Percentiles rank a stretch among this genome's conserved stretches.
Conservation (phyloP, 2,888 invertebrate genomes). For the Chorisops tibialis region DNA sequence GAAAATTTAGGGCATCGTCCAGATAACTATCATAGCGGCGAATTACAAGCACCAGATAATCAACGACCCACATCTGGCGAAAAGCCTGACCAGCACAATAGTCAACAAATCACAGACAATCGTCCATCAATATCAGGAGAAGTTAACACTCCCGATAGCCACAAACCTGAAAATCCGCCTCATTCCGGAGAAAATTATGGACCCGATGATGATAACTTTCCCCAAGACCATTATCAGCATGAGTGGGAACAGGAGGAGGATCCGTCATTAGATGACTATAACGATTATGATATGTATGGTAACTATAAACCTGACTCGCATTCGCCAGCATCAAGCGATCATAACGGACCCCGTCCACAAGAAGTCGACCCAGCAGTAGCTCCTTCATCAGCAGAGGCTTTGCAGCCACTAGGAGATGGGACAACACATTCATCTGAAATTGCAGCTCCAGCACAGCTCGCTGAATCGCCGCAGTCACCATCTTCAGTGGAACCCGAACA, state of each 20-base stretch:
- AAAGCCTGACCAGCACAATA: not conserved
- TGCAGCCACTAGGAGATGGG: too few species aligned
- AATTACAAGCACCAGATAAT: not conserved
- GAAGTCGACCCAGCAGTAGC: conserved; percentile 7
- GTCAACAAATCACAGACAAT: too few species aligned
- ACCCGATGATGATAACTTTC: too few species aligned
- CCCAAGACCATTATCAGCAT: too few species aligned
- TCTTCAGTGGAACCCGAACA: not conserved
- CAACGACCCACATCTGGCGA: not conserved
- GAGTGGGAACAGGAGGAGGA: too few species aligned
- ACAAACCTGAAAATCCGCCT: too few species aligned
- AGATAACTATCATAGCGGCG: not conserved
- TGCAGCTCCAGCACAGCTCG: not conserved
- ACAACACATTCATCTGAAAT: not conserved
- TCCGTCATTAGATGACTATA: too few species aligned
- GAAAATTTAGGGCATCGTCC: not conserved
- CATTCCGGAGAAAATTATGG: too few species aligned
- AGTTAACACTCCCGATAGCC: not conserved
- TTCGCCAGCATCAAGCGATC: too few species aligned
- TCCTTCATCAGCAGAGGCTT: not conserved
- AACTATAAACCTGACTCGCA: too few species aligned
- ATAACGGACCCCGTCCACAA: not conserved
- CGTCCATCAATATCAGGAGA: too few species aligned
- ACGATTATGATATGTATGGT: too few species aligned
- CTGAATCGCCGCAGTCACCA: not conserved